These are phyloP conservation scores for Thaumetopoea pityocampa DNA, from an alignment of 1,140 invertebrate genomes.

Conservation along the genomic window DNA sequence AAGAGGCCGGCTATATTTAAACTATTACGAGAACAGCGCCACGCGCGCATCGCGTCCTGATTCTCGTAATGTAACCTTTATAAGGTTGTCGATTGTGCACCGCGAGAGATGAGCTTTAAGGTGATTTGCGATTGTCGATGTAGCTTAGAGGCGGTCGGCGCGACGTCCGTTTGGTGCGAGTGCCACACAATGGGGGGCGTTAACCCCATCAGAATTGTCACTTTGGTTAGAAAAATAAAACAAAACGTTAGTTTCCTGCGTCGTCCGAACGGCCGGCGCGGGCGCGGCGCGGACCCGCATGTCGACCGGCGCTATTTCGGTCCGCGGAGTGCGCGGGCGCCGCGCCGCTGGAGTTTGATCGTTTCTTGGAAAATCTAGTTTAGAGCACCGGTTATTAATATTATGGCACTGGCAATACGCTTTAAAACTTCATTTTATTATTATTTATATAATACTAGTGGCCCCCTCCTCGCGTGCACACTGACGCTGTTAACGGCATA, in stretches of 20 bases:
- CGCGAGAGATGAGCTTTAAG: too few species aligned
- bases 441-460: too few species aligned
- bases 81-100: not conserved
- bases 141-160: too few species aligned
- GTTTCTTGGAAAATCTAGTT: conserved; percentile 31
- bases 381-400: conserved; percentile 15
- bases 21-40: conserved; percentile 20
- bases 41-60: conserved; percentile 21
- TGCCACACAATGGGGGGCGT: conserved; percentile 1
- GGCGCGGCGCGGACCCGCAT: conserved; percentile 13
- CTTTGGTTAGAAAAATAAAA: conserved; percentile 20
- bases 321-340: conserved; percentile 22
- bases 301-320: conserved; percentile 27
- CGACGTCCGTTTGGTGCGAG: conserved; percentile 4
- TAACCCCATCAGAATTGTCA: conserved; percentile 8
- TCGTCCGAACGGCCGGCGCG: conserved; percentile 9
- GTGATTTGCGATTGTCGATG: too few species aligned
- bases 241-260: conserved; percentile 27
- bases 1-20: conserved; percentile 29
- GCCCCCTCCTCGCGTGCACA: too few species aligned
- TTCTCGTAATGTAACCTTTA: conserved; percentile 7
- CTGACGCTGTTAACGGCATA: too few species aligned
- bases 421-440: too few species aligned
- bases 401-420: not conserved
- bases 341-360: conserved; percentile 23